A percentile compares a stretch with the other conserved stretches of the same genome.
Evolutionary conservation across 1,140 invertebrate genomes (phyloP).

Genomic region (Sitophilus oryzae): DNA sequence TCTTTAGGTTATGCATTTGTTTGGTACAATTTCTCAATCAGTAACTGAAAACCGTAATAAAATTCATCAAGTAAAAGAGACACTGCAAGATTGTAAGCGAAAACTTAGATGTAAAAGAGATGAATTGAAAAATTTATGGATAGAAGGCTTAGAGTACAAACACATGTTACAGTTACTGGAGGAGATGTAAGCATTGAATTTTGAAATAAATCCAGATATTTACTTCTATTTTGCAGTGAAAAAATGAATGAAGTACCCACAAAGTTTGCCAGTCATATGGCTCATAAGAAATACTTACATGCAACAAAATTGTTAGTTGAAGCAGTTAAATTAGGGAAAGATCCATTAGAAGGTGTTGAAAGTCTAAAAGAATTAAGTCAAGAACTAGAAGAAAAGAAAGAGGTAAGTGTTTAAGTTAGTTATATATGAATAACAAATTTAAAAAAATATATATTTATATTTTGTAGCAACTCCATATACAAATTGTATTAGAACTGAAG

Average conservation of each 20-base stretch:
- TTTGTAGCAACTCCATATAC: slow-evolving; percentile 59
- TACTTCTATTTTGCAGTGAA: slow-evolving; percentile 53
- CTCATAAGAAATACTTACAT: slow-evolving; percentile 76
- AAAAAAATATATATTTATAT: slow-evolving; percentile 17
- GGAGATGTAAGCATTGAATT: slow-evolving; percentile 64
- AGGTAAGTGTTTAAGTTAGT: slow-evolving; percentile 43
- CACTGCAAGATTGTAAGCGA: slow-evolving; percentile 83
- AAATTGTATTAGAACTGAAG: slow-evolving; percentile 66
- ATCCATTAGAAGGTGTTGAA: slow-evolving; percentile 69
- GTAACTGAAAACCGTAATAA: slow-evolving; percentile 75
- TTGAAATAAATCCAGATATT: slow-evolving; percentile 7
- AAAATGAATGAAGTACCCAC: slow-evolving; percentile 73
- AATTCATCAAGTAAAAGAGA: slow-evolving; percentile 79
- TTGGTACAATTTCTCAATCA: slow-evolving; percentile 70
- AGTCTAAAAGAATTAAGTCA: slow-evolving; percentile 70
- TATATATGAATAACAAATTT: no score
- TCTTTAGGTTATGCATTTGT: slow-evolving; percentile 56
- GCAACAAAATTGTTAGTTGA: slow-evolving; percentile 76
- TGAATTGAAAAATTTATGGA: slow-evolving; percentile 87
- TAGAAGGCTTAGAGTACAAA: slow-evolving; percentile 89
- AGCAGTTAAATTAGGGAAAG: slow-evolving; percentile 61
- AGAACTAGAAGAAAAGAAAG: slow-evolving; percentile 67
- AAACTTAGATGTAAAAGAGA: slow-evolving; percentile 86
- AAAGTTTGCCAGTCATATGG: slow-evolving; percentile 62
- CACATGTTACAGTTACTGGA: slow-evolving; percentile 80